phyloP scores from a whole-genome alignment of 2,113 vertebrate species.

The Crypturellus undulatus region DNA sequence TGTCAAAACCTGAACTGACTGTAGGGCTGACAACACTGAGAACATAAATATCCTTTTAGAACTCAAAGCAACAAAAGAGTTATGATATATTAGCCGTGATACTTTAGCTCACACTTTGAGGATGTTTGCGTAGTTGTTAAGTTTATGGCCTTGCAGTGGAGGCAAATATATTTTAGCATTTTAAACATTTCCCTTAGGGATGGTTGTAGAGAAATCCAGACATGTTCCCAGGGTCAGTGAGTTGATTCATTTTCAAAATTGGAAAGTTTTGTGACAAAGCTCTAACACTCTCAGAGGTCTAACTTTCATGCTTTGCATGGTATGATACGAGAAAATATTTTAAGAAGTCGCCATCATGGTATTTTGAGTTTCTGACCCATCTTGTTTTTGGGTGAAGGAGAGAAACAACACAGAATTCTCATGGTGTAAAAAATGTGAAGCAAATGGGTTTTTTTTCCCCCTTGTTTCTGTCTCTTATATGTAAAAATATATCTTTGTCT shows the following conservation, averaged over 20 bases:
- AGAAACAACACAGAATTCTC: not conserved
- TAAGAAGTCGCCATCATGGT: fast-evolving
- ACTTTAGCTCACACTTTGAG: not conserved
- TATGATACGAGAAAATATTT: not conserved
- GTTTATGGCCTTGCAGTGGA: not conserved
- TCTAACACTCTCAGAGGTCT: not conserved
- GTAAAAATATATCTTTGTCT: not conserved
- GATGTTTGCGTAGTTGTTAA: not conserved
- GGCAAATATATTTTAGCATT: not conserved
- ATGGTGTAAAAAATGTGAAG: not conserved
- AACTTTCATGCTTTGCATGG: not conserved
- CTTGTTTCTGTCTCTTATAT: not conserved
- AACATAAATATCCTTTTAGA: not conserved
- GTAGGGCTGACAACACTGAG: not conserved
- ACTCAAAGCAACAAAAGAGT: not conserved
- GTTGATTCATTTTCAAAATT: not conserved
- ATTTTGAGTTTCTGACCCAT: not conserved
- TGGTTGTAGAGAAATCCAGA: not conserved
- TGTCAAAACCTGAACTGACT: not conserved
- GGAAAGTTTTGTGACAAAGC: not conserved
- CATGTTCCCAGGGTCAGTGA: not conserved
- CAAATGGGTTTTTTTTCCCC: not conserved
- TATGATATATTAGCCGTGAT: not conserved
- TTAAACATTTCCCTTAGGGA: not conserved
- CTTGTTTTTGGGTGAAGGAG: not conserved